These are phyloP conservation scores for Saccostrea cuccullata DNA, from an alignment of 1,140 invertebrate species.

Conservation along the genomic window DNA sequence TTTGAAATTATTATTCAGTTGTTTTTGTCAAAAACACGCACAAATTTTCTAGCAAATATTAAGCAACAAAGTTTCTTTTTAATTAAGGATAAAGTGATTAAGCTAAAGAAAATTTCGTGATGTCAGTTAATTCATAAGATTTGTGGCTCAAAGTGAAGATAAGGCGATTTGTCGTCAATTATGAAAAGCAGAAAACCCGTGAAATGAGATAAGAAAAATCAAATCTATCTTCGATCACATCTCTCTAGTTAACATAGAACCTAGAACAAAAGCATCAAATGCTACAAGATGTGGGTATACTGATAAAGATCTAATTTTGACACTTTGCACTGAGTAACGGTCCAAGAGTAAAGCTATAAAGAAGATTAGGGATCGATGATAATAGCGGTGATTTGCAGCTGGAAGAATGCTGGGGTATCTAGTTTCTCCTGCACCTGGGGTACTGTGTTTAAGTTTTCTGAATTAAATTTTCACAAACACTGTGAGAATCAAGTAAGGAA, in stretches of 20 bases:
- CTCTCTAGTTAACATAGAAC: constrained; percentile 13
- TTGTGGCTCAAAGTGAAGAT: constrained; percentile 19
- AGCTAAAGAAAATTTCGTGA: constrained; percentile 10
- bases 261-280: constrained; percentile 28
- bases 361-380: constrained; percentile 21
- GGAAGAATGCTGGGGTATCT: not conserved
- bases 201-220: constrained; percentile 13
- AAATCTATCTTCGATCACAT: constrained; percentile 1
- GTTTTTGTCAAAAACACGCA: not conserved
- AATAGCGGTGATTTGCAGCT: constrained; percentile 8
- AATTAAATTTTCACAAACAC: constrained; percentile 10
- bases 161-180: constrained; percentile 32
- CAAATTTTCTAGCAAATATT: not conserved
- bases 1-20: not conserved
- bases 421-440: constrained; percentile 24
- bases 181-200: not conserved
- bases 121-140: constrained; percentile 34
- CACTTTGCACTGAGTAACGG: constrained; percentile 11
- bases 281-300: constrained; percentile 5
- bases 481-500: constrained; percentile 15
- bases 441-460: constrained; percentile 16
- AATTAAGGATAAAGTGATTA: constrained; percentile 5
- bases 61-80: not conserved
- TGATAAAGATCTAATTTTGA: constrained; percentile 28
- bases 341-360: constrained; percentile 17